Evolutionary conservation across 2,888 invertebrate species (phyloP), one percentile per base, ranked within the genome.

Genomic region (Gymnocheta viridis): DNA sequence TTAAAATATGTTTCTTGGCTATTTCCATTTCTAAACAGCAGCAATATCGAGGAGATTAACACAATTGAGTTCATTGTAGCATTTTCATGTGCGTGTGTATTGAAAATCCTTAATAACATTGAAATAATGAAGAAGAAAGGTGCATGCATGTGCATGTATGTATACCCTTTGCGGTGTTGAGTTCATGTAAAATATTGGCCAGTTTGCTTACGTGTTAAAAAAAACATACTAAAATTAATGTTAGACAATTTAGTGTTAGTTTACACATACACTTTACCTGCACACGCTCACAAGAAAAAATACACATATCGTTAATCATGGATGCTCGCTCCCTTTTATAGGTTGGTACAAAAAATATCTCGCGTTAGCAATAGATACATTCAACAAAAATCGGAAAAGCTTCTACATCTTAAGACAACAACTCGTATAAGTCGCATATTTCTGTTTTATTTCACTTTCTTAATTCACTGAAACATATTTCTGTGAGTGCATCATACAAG

Each of bases 161-260:
- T n/a, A n/a, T n/a, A n/a, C n/a, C n/a, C 22, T 17, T 9, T 35
- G 9, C 14, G 29, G 17, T 72, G 47, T 24, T 62, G n/a, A 44
- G 44, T 64, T 41, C 17, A 12, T 64, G 35, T 67, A 27, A 58
- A 24, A 24, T 64, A 64, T 64, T 72, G 44, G 64, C 12, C 29
- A 51, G 10, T 51, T 73, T 66, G 47, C 9, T 70, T 35, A 62
- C 64, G 41, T 66, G 64, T 64, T 67, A 27, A 51, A 41, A 27
- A 19, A 54, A 74, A 74, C 44, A 44, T 56, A n/a, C n/a, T 10
- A 44, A 41, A 76, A 60, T 54, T 70, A 32, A 70, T 67, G 54
- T 79, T 47, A 10, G 44, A 64, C 32, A 62, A 24, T 56, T 54
- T 35, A 54, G 24, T 24, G 3, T 44, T 35, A 44, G 54, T 56